Evolutionary conservation across 2,888 invertebrate genomes (phyloP).

Genomic region (Rhamnusium bicolor): DNA sequence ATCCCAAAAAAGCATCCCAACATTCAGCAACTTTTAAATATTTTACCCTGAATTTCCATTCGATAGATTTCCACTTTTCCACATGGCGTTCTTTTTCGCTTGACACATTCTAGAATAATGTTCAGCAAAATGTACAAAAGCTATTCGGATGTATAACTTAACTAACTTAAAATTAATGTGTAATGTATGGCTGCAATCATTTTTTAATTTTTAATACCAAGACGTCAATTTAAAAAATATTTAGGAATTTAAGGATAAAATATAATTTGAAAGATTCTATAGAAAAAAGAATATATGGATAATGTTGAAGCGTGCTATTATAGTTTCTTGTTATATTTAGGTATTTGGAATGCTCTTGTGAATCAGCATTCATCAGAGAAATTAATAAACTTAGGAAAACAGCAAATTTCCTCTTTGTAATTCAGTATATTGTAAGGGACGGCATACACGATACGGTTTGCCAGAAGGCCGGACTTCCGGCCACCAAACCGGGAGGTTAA

Average conservation of each 20-base stretch:
- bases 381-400: too few relatives aligned
- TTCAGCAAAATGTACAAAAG: slow-evolving; percentile 16
- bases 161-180: slow-evolving; percentile 2
- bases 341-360: too few relatives aligned
- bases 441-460: too few relatives aligned
- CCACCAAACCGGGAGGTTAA: too few relatives aligned
- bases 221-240: neutral
- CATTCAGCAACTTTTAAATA: slow-evolving; percentile 59
- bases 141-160: neutral
- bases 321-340: too few relatives aligned
- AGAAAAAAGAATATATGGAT: neutral
- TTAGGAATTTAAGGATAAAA: slow-evolving; percentile 24
- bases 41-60: slow-evolving; percentile 81
- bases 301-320: neutral
- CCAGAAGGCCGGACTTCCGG: too few relatives aligned
- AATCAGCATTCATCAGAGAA: too few relatives aligned
- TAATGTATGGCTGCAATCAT: neutral
- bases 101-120: slow-evolving; percentile 71
- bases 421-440: too few relatives aligned
- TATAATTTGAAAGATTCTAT: neutral
- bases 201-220: neutral
- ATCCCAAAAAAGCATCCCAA: slow-evolving; percentile 50
- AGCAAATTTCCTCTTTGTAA: too few relatives aligned
- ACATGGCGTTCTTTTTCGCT: slow-evolving; percentile 72
- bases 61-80: slow-evolving; percentile 76